Conservation (phyloP, 2,113 vertebrate genomes). For the mouse (Mus musculus) region DNA sequence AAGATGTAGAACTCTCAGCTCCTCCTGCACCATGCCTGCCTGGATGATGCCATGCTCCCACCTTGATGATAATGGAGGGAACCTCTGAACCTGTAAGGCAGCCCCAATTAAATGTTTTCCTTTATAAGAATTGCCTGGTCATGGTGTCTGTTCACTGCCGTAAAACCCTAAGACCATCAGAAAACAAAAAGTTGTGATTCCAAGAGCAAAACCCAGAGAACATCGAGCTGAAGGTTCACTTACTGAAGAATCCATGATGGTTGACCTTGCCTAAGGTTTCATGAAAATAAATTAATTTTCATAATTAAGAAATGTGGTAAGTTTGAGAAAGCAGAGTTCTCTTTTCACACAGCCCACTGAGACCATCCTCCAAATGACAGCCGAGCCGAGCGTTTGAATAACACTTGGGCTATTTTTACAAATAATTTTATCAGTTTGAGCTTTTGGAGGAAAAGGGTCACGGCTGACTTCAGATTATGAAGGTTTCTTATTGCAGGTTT, state of each 20-base stretch:
- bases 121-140: no score
- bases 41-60: no score
- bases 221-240: background rate
- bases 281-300: background rate
- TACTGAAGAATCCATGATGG: background rate
- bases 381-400: background rate
- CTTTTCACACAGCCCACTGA: background rate
- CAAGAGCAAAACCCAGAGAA: background rate
- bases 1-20: no score
- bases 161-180: background rate
- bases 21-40: no score
- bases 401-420: background rate
- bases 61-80: no score
- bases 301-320: background rate
- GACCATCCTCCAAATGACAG: background rate
- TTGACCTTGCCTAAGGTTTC: background rate
- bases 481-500: background rate
- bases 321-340: background rate
- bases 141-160: no score
- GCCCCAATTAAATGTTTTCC: no score
- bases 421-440: background rate
- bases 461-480: background rate
- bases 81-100: no score
- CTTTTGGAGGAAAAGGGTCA: background rate
- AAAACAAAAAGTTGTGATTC: background rate